phyloP scores from a whole-genome alignment of 2,113 vertebrate species.

The Stigmatopora argus region DNA sequence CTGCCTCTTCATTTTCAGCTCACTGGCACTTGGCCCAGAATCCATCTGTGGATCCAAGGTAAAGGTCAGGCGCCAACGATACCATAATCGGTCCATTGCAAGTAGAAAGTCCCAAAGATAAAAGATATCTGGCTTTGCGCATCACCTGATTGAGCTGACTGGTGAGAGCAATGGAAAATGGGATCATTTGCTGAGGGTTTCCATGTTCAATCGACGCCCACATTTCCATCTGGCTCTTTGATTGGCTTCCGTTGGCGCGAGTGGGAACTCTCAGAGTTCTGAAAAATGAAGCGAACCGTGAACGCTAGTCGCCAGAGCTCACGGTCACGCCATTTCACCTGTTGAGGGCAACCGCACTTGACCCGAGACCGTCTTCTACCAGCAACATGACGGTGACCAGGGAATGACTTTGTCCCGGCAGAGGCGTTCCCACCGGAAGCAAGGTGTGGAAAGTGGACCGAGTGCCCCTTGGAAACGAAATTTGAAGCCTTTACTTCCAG shows the following conservation, averaged over 20 bases:
- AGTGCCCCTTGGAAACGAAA: conserved; percentile 59
- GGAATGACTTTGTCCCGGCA: conserved; percentile 20
- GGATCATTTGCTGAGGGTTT: conserved; percentile 69
- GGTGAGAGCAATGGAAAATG: conserved; percentile 65
- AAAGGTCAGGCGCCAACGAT: neutral
- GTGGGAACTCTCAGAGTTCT: conserved; percentile 61
- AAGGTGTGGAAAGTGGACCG: conserved; percentile 54
- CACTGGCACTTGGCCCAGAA: conserved; percentile 18
- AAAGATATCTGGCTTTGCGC: neutral
- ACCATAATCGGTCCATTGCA: neutral
- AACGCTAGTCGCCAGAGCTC: neutral
- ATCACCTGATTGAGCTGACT: conserved; percentile 72
- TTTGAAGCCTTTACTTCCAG: neutral
- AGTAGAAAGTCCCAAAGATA: too few species aligned
- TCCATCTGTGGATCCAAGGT: conserved; percentile 44
- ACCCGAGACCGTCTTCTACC: conserved; percentile 68
- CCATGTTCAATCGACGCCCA: conserved; percentile 63
- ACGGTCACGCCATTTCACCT: conserved; percentile 44
- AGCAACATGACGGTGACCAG: conserved; percentile 55
- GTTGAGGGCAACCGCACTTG: conserved; percentile 60
- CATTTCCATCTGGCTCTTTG: conserved; percentile 62
- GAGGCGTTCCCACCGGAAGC: conserved; percentile 58
- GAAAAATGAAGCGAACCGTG: conserved; percentile 2
- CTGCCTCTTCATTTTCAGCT: conserved; percentile 48
- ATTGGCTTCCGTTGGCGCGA: conserved; percentile 1